phyloP scores from a whole-genome alignment of 2,797 vertebrate species.

The Dermochelys coriacea region DNA sequence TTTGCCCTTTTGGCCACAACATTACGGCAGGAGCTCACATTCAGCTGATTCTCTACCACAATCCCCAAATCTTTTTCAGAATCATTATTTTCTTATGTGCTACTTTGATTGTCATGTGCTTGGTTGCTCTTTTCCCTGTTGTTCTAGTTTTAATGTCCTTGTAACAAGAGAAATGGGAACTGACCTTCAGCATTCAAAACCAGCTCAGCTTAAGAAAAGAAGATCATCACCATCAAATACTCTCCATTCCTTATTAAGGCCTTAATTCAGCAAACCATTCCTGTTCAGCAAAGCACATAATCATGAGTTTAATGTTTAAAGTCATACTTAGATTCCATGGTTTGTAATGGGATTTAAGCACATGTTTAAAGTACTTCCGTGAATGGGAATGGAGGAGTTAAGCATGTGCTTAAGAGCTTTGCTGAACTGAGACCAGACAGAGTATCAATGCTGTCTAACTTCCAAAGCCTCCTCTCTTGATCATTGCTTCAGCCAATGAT shows the following conservation, averaged over 20 bases:
- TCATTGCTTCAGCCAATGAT: background rate
- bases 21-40: too few relatives aligned
- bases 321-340: conserved; percentile 3
- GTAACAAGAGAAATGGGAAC: conserved; percentile 41
- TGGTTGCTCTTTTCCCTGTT: conserved; percentile 26
- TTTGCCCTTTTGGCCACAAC: too few relatives aligned
- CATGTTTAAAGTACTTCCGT: background rate
- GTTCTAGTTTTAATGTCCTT: background rate
- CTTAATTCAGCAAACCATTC: conserved; percentile 34
- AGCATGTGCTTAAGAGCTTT: background rate
- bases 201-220: conserved; percentile 50
- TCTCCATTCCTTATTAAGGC: background rate
- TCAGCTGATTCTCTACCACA: too few relatives aligned
- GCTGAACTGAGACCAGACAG: background rate
- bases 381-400: conserved; percentile 34
- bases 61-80: too few relatives aligned
- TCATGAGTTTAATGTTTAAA: conserved; percentile 42
- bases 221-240: conserved; percentile 39
- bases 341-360: conserved; percentile 25
- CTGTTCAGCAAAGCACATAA: conserved; percentile 53
- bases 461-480: background rate
- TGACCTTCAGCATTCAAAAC: background rate
- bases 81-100: conserved; percentile 29
- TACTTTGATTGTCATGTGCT: background rate
- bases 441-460: background rate